These are phyloP conservation scores for Oxygymnocypris stewartii DNA, from an alignment of 2,113 vertebrate species.

Conservation along the genomic window DNA sequence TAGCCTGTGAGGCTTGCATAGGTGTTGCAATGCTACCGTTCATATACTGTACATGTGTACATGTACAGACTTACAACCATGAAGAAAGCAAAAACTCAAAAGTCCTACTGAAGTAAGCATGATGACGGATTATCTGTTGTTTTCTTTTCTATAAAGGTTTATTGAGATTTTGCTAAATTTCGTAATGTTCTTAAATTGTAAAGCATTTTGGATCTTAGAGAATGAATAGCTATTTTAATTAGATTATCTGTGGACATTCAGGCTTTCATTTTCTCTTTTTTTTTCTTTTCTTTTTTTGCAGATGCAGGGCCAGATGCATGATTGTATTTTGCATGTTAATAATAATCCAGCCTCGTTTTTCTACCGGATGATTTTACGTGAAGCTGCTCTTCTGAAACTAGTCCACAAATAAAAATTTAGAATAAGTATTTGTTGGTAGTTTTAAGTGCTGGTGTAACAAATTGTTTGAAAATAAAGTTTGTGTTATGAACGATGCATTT, in stretches of 20 bases:
- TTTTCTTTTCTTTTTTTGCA: conserved; percentile 70
- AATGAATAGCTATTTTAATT: conserved; percentile 76
- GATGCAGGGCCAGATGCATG: conserved; percentile 83
- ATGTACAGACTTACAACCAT: conserved; percentile 76
- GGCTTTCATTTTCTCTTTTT: conserved; percentile 67
- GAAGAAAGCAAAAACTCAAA: conserved; percentile 58
- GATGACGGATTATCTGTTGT: conserved; percentile 74
- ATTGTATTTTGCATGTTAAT: conserved; percentile 92
- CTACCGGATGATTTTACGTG: conserved; percentile 57
- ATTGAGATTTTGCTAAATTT: conserved; percentile 95
- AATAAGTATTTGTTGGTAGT: conserved; percentile 48
- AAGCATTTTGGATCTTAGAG: conserved; percentile 87
- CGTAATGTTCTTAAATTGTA: conserved; percentile 89
- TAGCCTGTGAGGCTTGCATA: conserved; percentile 75
- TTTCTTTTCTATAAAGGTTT: conserved; percentile 90
- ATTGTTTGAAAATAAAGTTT: conserved; percentile 46
- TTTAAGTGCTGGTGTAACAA: conserved; percentile 32
- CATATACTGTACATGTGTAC: conserved; percentile 49
- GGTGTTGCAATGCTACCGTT: conserved; percentile 74
- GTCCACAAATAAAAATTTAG: conserved; percentile 54
- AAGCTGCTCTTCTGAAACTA: conserved; percentile 39
- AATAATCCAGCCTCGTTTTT: conserved; percentile 79
- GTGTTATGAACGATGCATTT: conserved; percentile 36
- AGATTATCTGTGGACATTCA: conserved; percentile 59
- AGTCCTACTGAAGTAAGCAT: conserved; percentile 83